Base-by-base conservation (phyloP, 2,888 invertebrate genomes). In the Eristalinus aeneus region DNA sequence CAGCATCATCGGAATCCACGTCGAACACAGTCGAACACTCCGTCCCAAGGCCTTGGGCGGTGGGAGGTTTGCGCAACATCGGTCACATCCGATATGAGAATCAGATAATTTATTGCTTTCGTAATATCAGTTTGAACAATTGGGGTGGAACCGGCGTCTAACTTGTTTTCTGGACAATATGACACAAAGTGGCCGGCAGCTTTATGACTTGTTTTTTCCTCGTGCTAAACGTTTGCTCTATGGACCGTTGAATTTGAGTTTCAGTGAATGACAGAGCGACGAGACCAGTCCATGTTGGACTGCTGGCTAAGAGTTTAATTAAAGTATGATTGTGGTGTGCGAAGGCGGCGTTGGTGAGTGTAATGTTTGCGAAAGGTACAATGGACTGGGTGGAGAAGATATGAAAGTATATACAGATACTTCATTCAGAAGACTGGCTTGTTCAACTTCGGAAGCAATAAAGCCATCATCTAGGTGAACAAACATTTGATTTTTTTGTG, bases 61-160 rank as follows among this genome's bases (percentile, higher is more conserved):
- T 6, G 36, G 10, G 27, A 61, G 56, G 61, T 68, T 56, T 53
- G 77, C 53, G 68, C 75, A 61, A 67, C 71, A 75, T 63, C 46
- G 71, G 69, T 61, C 69, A 68, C 58, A 67, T 67, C 58, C 75
- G 63, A 85, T 72, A 80, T 84, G 84, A 68, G 75, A 85, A 46
- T 75, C 75, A 32, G 68, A 85, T 76, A 80, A 85, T 80, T 80
- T 80, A 85, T 85, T 80, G 84, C 68, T 85, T 80, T 68, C 72
- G 72, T 72, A 60, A 72, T 72, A 78, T 64, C 69, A n/a, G 20
- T 56, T 65, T 65, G 58, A 46, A 58, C 64, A 58, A 64, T 32
- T 12, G 20, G 23, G 67, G 46, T 12, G n/a, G 56, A 32, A 61
- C 32, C 27, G 36, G 39, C 4, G 54, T 16, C 68, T 64, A 71